A percentile compares a stretch with the other conserved stretches of the same genome.
phyloP scores from a whole-genome alignment of 2,888 invertebrate species.

The Drosophila vallismaia region DNA sequence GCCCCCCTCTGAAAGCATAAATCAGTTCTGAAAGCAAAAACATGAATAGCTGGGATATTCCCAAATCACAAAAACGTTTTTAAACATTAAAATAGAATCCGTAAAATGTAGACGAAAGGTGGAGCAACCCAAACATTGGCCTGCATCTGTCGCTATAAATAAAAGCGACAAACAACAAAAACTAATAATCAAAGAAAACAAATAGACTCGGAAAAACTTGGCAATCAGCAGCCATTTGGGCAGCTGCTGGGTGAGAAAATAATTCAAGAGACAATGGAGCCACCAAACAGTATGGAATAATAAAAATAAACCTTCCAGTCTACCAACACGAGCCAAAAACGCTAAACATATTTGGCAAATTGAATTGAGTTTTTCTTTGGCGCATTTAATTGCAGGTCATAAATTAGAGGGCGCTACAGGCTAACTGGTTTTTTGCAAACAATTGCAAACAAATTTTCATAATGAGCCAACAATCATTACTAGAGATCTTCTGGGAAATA shows the following conservation, averaged over 20 bases:
- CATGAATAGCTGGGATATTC: constrained; percentile 13
- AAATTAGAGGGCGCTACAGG: constrained; percentile 33
- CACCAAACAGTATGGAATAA: constrained; percentile 36
- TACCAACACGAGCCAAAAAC: constrained; percentile 49
- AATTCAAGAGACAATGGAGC: constrained; percentile 62
- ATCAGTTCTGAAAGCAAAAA: constrained; percentile 11
- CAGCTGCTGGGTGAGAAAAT: constrained; percentile 50
- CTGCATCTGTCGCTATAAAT: constrained; percentile 75
- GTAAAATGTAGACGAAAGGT: constrained; percentile 29
- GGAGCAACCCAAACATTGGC: constrained; percentile 55
- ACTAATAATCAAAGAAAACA: constrained; percentile 65
- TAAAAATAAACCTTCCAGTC: constrained; percentile 54
- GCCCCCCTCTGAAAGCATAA: constrained; percentile 9
- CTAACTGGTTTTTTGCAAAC: constrained; percentile 27
- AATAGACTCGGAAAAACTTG: constrained; percentile 47
- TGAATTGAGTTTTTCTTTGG: constrained; percentile 30
- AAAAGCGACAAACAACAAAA: constrained; percentile 49
- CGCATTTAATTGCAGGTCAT: constrained; percentile 39
- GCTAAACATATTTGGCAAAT: constrained; percentile 8
- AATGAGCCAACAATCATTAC: constrained; percentile 18
- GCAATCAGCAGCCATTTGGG: constrained; percentile 60
- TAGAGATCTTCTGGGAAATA: not conserved
- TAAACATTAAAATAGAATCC: constrained; percentile 54
- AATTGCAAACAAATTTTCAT: constrained; percentile 19
- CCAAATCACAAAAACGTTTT: constrained; percentile 54